These are phyloP conservation scores for Irena cyanogastra DNA, from an alignment of 2,113 vertebrate genomes.

Conservation along the genomic window DNA sequence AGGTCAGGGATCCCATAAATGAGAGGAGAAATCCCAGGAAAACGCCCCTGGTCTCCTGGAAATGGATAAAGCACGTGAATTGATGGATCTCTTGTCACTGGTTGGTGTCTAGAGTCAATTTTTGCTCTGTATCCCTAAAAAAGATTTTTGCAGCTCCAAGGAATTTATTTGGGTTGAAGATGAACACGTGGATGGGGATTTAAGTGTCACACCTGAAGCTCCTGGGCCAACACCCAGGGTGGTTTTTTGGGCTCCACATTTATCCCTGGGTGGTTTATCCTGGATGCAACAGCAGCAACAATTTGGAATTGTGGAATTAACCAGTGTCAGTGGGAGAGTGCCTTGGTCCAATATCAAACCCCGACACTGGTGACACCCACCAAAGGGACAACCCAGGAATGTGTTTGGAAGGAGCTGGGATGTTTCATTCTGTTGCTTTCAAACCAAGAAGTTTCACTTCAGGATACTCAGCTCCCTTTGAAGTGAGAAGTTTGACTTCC, in stretches of 20 bases:
- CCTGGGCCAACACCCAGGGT: neutral
- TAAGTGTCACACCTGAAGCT: rapidly evolving
- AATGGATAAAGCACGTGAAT: neutral
- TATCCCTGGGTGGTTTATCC: neutral
- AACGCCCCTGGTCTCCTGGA: neutral
- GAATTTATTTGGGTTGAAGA: neutral
- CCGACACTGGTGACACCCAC: neutral
- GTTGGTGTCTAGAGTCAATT: neutral
- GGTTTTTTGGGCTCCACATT: rapidly evolving
- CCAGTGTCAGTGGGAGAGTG: neutral
- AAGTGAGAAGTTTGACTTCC: neutral
- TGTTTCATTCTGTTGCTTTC: neutral
- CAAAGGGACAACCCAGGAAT: neutral
- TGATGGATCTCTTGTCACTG: neutral
- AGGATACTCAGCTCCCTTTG: neutral
- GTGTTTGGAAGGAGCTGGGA: neutral
- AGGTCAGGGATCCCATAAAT: neutral
- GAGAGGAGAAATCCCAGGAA: constrained; percentile 4
- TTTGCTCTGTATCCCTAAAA: neutral
- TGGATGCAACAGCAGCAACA: neutral
- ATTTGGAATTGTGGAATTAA: neutral
- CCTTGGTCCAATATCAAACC: neutral
- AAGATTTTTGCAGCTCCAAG: neutral
- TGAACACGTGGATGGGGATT: rapidly evolving
- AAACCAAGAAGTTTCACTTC: neutral